A percentile compares a stretch with the other conserved stretches of the same genome.
These are phyloP conservation scores for Lates calcarifer DNA, from an alignment of 2,113 vertebrate genomes.

Conservation along the genomic window DNA sequence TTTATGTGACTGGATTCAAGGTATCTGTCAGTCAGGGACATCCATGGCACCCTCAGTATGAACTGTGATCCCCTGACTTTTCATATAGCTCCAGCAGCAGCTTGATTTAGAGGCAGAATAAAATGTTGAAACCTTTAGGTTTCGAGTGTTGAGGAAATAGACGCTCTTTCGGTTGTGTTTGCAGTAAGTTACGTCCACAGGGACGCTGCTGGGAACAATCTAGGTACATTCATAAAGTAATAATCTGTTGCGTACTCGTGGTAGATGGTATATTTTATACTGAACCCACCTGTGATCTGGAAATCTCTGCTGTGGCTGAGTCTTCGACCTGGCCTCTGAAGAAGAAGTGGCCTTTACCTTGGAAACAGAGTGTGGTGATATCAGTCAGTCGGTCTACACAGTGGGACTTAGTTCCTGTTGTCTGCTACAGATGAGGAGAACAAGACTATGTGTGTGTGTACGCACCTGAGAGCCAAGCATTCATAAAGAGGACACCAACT, in stretches of 20 bases:
- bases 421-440: not conserved
- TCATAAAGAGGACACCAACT: constrained; percentile 85
- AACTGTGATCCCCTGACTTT: too few relatives aligned
- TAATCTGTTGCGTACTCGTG: not conserved
- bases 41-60: too few relatives aligned
- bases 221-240: not conserved
- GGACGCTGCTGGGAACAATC: too few relatives aligned
- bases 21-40: too few relatives aligned
- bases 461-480: constrained; percentile 86
- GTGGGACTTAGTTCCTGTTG: not conserved
- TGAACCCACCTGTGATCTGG: constrained; percentile 81
- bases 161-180: too few relatives aligned
- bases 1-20: too few relatives aligned
- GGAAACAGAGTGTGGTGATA: constrained; percentile 22
- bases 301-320: constrained; percentile 87
- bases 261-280: not conserved
- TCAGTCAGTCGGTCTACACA: not conserved
- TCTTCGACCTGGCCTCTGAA: constrained; percentile 85
- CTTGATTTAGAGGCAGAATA: too few relatives aligned
- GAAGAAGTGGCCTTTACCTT: constrained; percentile 83
- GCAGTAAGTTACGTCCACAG: too few relatives aligned
- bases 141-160: too few relatives aligned
- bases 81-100: too few relatives aligned
- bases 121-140: too few relatives aligned
- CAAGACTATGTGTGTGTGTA: not conserved